Evolutionary conservation across 2,888 invertebrate genomes (phyloP), one percentile per base, ranked within the genome.

Genomic region (Lasioglossum leucozonium): DNA sequence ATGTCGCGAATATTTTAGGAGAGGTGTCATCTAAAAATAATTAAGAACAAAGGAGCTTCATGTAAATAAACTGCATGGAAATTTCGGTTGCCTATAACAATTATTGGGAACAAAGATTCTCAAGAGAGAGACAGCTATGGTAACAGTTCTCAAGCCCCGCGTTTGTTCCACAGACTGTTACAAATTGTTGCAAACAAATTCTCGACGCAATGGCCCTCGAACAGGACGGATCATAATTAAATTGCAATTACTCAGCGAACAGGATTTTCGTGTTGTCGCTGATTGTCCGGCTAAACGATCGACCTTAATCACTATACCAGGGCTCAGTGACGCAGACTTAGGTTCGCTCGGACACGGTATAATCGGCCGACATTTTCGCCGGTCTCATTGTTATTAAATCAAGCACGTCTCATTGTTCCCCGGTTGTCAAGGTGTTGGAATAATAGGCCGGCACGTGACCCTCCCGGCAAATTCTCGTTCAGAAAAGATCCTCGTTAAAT

Each of bases 221-320:
- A 26, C 26, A 58, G 58, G 58, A 30, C 6, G 65, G 65, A 34
- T 65, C 18, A 34, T 34, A 34, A 65, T 65, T 65, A 65, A 65
- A 65, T 30, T 16, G 30, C 34, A 18, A 34, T 30, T 34, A 34
- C 34, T 16, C 5, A 18, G 34, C 8, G 18, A 34, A 65, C 65
- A 10, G 18, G 34, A 37, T 67, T 67, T 67, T 67, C 67, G 34
- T 22, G 26, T 44, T 26, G 34, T 16, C 51, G 5, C 16, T 18
- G 51, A 34, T 4, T 8, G 44, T 34, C 11, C 0, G 3, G 55
- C 69, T 74, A 34, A 84, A 47, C 74, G 69, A 77, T 74, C 13
- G 77, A 77, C 71, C 62, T 77, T 77, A 71, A 77, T 84, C 77
- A 77, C 74, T 77, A 51, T 51, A 47, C 34, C 62, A 26, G n/a